Conservation (phyloP, 2,888 invertebrate genomes). For the Troides helena region DNA sequence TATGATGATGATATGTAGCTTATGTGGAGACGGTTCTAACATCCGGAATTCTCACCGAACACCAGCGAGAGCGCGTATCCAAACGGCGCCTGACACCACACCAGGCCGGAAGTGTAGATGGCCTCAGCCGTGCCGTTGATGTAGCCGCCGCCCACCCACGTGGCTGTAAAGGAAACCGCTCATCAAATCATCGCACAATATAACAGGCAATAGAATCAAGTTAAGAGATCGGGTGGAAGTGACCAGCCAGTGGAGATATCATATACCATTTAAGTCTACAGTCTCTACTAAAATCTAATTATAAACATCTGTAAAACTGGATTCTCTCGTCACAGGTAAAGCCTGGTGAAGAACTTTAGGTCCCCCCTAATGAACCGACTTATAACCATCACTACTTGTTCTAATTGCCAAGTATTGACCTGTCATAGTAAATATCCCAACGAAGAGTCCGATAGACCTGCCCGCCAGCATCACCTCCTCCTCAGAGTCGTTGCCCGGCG, state of each 20-base stretch:
- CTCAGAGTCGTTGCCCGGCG: slow-evolving; percentile 91
- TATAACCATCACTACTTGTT: no score
- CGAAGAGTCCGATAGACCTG: slow-evolving; percentile 96
- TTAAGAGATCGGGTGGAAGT: no score
- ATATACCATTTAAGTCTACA: no score
- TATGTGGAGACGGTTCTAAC: no score
- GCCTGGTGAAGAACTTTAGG: no score
- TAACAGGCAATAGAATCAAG: no score
- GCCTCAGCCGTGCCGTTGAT: slow-evolving; percentile 99
- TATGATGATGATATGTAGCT: no score
- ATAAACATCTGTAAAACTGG: no score
- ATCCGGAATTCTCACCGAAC: slow-evolving; percentile 84
- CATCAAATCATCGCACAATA: not conserved
- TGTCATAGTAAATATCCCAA: slow-evolving; percentile 99
- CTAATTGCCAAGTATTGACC: slow-evolving; percentile 72
- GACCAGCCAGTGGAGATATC: no score
- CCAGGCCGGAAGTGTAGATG: slow-evolving; percentile 94
- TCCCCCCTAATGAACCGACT: no score
- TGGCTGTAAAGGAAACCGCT: slow-evolving; percentile 83
- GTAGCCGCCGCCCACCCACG: slow-evolving; percentile 99
- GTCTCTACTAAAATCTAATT: no score
- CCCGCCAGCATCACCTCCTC: slow-evolving; percentile 99
- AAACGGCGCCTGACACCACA: slow-evolving; percentile 99
- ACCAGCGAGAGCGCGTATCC: slow-evolving; percentile 98
- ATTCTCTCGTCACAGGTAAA: no score